Conservation (phyloP, 2,888 invertebrate species). For the Atherix ibis region DNA sequence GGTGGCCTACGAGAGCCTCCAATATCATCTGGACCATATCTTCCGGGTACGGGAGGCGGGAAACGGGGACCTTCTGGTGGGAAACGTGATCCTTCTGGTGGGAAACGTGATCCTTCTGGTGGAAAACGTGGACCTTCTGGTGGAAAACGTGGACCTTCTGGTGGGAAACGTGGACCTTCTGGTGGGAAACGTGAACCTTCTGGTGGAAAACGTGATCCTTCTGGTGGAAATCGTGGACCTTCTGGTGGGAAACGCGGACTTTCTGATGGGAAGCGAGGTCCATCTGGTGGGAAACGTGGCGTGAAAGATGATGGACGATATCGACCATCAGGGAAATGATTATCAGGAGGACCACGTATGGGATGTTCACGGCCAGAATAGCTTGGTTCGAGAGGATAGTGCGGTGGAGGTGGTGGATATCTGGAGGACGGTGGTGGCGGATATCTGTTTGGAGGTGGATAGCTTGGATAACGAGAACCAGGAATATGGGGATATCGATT, state of each 20-base stretch:
- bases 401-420: constrained; percentile 16
- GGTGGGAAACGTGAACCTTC: constrained; percentile 22
- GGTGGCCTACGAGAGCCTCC: constrained; percentile 26
- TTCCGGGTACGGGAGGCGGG: constrained; percentile 18
- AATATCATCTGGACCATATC: constrained; percentile 25
- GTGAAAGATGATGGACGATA: constrained; percentile 24
- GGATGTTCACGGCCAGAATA: constrained; percentile 22
- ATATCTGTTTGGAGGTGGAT: constrained; percentile 8
- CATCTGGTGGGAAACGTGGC: constrained; percentile 5
- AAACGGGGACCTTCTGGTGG: constrained; percentile 15
- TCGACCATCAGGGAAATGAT: constrained; percentile 32
- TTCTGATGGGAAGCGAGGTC: background rate
- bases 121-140: constrained; percentile 17
- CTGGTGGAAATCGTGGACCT: constrained; percentile 5
- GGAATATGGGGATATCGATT: constrained; percentile 22
- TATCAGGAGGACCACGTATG: constrained; percentile 26
- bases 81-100: constrained; percentile 5
- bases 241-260: constrained; percentile 4
- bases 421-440: constrained; percentile 13
- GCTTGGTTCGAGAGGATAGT: constrained; percentile 17
- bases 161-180: constrained; percentile 4
- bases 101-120: constrained; percentile 6
- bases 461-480: constrained; percentile 11
- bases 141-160: constrained; percentile 2
- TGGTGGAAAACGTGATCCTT: too few species aligned